These are phyloP conservation scores for Alsophila aescularia DNA, from an alignment of 2,888 invertebrate genomes.

Conservation along the genomic window DNA sequence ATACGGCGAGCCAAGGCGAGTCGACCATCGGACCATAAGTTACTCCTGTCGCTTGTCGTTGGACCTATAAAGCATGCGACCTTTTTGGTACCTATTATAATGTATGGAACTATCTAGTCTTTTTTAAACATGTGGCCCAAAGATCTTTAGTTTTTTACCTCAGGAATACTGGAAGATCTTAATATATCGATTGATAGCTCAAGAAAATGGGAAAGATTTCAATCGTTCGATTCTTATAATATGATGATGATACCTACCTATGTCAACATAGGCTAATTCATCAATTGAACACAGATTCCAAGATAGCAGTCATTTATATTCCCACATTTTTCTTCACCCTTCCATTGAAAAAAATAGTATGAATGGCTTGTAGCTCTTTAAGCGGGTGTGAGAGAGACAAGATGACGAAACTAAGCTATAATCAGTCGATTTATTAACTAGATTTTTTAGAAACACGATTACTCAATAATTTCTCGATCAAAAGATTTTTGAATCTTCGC, in stretches of 20 bases:
- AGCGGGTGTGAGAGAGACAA: slow-evolving; percentile 24
- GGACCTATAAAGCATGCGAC: slow-evolving; percentile 41
- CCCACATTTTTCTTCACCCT: slow-evolving; percentile 47
- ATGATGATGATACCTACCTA: not conserved
- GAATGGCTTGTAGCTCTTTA: slow-evolving; percentile 20
- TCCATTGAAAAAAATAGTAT: slow-evolving; percentile 30
- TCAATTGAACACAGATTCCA: slow-evolving; percentile 32
- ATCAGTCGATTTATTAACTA: too few relatives aligned
- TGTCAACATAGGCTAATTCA: slow-evolving; percentile 31
- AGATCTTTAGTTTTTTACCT: not conserved
- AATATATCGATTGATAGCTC: not conserved
- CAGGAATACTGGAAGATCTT: not conserved
- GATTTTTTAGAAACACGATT: too few relatives aligned
- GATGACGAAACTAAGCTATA: slow-evolving; percentile 47
- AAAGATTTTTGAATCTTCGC: too few relatives aligned
- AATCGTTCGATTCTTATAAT: not conserved
- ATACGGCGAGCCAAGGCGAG: slow-evolving; percentile 75
- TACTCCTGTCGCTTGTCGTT: slow-evolving; percentile 50
- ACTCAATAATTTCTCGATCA: too few relatives aligned
- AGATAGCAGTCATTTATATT: slow-evolving; percentile 40
- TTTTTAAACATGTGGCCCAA: slow-evolving; percentile 21
- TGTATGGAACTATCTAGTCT: slow-evolving; percentile 27
- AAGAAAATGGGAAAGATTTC: not conserved
- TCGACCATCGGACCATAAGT: slow-evolving; percentile 67
- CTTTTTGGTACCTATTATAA: slow-evolving; percentile 37